Evolutionary conservation across 2,113 vertebrate species (phyloP).

Genomic region (Stegastes partitus): DNA sequence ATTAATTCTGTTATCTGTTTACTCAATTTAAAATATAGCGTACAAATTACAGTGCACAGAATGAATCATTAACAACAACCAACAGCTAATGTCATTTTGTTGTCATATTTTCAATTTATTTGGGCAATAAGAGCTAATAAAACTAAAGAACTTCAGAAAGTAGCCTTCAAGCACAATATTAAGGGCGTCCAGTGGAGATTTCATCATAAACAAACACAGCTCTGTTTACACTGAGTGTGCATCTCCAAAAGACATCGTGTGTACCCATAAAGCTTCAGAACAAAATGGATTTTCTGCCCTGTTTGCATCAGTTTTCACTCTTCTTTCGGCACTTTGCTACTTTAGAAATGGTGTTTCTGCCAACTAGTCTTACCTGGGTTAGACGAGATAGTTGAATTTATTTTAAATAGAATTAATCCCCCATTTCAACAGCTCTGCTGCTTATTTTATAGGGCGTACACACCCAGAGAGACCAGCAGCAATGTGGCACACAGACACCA

Average conservation of each 20-base stretch:
- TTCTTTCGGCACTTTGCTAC: background rate
- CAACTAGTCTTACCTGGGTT: background rate
- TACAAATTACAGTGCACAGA: constrained; percentile 25
- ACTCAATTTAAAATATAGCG: constrained; percentile 44
- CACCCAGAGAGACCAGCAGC: too few relatives aligned
- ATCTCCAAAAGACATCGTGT: background rate
- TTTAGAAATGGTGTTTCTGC: background rate
- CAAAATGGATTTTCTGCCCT: background rate
- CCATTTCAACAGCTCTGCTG: constrained; percentile 5
- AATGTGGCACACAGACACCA: too few relatives aligned
- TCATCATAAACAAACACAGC: constrained; percentile 2
- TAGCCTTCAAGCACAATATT: constrained; percentile 1
- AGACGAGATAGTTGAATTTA: background rate
- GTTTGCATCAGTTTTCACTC: background rate
- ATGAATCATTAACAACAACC: constrained; percentile 32
- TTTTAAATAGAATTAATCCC: background rate
- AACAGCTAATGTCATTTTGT: background rate
- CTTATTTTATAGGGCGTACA: too few relatives aligned
- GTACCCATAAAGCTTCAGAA: background rate
- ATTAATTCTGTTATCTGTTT: constrained; percentile 38
- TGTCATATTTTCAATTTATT: constrained; percentile 36
- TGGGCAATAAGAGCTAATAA: constrained; percentile 32
- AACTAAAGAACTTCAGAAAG: constrained; percentile 39
- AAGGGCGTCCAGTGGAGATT: constrained; percentile 17
- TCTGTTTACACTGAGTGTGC: constrained; percentile 12